Conservation (phyloP, 2,113 vertebrate genomes). For the Ictalurus punctatus region DNA sequence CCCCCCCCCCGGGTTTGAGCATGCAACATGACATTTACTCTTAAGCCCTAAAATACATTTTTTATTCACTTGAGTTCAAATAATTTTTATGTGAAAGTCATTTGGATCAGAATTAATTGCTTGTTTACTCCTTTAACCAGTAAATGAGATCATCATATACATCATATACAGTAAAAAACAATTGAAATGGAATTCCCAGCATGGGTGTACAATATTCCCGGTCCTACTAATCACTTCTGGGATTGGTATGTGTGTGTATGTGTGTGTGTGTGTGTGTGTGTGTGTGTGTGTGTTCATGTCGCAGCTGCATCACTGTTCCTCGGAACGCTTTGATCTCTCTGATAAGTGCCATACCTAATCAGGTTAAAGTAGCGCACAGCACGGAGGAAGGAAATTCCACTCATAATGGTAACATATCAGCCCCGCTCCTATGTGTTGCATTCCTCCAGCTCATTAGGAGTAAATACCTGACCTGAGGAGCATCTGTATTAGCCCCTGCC, state of each 20-base stretch:
- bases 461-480: conserved; percentile 80
- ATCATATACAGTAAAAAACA: conserved; percentile 65
- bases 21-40: conserved; percentile 25
- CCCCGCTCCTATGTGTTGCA: conserved; percentile 76
- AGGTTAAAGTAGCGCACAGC: conserved; percentile 76
- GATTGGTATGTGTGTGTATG: conserved; percentile 53
- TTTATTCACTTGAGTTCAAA: conserved; percentile 62
- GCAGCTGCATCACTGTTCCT: conserved; percentile 66
- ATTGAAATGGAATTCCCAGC: conserved; percentile 31
- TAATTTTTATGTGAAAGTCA: conserved; percentile 53
- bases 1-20: background rate
- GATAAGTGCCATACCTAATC: conserved; percentile 82
- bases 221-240: conserved; percentile 49
- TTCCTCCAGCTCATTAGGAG: conserved; percentile 79
- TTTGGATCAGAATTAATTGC: conserved; percentile 20
- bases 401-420: conserved; percentile 79
- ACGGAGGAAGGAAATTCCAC: conserved; percentile 75
- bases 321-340: conserved; percentile 72
- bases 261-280: conserved; percentile 19
- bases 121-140: conserved; percentile 49
- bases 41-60: conserved; percentile 60
- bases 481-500: conserved; percentile 70
- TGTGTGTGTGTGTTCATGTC: conserved; percentile 38
- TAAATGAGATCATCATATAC: conserved; percentile 25
- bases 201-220: conserved; percentile 40